Conservation (phyloP, 30 jellyfish, hydroid and myxozoan genomes). For the Thelohanellus kitauei region DNA sequence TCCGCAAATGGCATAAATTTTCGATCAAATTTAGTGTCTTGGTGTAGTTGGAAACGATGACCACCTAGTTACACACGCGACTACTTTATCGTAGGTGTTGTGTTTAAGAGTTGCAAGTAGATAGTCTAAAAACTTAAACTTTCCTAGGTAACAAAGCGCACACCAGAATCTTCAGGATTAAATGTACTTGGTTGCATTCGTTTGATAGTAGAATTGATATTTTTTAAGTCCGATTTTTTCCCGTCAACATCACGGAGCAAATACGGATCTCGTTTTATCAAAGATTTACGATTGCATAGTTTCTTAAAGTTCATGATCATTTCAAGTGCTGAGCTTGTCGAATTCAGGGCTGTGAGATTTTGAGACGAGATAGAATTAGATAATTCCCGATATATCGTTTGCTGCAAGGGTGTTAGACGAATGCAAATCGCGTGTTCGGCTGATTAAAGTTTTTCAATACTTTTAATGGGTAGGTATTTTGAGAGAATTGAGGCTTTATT, state of each 20-base stretch:
- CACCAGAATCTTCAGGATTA: no score
- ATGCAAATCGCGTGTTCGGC: constrained; percentile 89
- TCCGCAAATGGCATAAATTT: constrained; percentile 28
- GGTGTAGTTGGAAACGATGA: constrained; percentile 65
- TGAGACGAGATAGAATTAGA: constrained; percentile 30
- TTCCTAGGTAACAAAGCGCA: no score
- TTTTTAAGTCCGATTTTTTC: no score
- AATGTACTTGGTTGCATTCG: no score
- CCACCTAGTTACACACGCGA: no score
- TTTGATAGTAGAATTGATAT: no score
- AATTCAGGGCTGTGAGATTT: constrained; percentile 11
- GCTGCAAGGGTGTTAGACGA: constrained; percentile 46
- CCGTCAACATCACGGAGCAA: no score
- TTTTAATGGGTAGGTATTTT: constrained; percentile 51
- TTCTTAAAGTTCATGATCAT: constrained; percentile 51
- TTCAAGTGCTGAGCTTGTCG: constrained; percentile 38
- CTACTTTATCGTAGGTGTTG: no score
- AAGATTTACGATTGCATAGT: constrained; percentile 84
- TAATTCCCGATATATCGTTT: constrained; percentile 23
- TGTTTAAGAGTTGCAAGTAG: no score
- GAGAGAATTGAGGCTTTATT: constrained; percentile 42
- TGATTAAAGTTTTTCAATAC: constrained; percentile 13
- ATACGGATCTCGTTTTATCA: no score
- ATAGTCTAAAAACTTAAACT: no score
- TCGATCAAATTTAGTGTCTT: constrained; percentile 54